Percentiles rank a stretch among this genome's conserved stretches.
Evolutionary conservation across 2,888 invertebrate genomes (phyloP).

Genomic region (Yponomeuta sedellus): DNA sequence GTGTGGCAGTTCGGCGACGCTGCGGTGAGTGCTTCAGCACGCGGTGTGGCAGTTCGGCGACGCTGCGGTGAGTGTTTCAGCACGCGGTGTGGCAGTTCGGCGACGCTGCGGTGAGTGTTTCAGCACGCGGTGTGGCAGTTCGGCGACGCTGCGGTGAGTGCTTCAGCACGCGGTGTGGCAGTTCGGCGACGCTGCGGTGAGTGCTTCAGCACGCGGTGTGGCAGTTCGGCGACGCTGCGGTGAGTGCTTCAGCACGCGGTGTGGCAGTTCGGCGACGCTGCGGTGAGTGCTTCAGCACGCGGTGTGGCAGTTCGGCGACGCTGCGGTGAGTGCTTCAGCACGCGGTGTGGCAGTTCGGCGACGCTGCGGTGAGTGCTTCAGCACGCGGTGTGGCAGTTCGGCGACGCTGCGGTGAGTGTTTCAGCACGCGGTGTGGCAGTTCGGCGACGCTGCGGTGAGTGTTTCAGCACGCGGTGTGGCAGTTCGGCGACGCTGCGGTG

Average conservation of each 20-base stretch:
- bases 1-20: too few relatives aligned
- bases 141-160: constrained; percentile 74
- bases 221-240: constrained; percentile 69
- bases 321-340: constrained; percentile 48
- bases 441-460: too few relatives aligned
- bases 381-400: background rate
- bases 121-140: constrained; percentile 69
- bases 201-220: constrained; percentile 89
- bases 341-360: constrained; percentile 68
- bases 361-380: constrained; percentile 50
- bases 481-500: too few relatives aligned
- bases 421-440: too few relatives aligned
- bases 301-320: constrained; percentile 70
- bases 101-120: constrained; percentile 4
- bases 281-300: constrained; percentile 94
- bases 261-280: constrained; percentile 55
- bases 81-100: too few relatives aligned
- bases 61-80: constrained; percentile 30
- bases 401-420: too few relatives aligned
- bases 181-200: constrained; percentile 81
- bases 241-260: constrained; percentile 21
- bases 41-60: too few relatives aligned
- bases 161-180: constrained; percentile 59
- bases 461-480: too few relatives aligned
- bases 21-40: too few relatives aligned